A percentile compares a stretch with the other conserved stretches of the same genome.
phyloP scores from a whole-genome alignment of 1,140 invertebrate species.

The Euura saliciscinereae region DNA sequence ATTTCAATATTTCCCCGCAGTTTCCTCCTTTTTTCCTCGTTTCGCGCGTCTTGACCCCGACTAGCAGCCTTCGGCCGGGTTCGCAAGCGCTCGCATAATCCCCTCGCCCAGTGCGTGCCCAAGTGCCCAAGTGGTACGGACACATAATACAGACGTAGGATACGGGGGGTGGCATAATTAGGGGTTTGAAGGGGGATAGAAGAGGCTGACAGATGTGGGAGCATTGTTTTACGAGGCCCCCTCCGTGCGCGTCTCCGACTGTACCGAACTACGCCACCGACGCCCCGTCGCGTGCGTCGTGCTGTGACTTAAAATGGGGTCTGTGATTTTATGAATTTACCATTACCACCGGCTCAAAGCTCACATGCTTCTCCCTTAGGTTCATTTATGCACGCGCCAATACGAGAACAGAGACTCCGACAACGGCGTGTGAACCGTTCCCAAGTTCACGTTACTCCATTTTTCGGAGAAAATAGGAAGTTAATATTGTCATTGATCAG shows the following conservation, averaged over 20 bases:
- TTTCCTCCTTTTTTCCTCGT: not conserved
- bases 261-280: slow-evolving; percentile 18
- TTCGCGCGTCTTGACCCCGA: not conserved
- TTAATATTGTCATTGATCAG: too few relatives aligned
- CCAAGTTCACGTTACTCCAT: too few relatives aligned
- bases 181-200: slow-evolving; percentile 57
- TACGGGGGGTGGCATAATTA: slow-evolving; percentile 56
- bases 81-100: not conserved
- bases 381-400: slow-evolving; percentile 26
- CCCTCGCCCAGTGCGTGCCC: slow-evolving; percentile 37
- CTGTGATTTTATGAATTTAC: slow-evolving; percentile 48
- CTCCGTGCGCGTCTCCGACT: slow-evolving; percentile 24
- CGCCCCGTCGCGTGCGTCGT: slow-evolving; percentile 41
- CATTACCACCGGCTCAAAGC: slow-evolving; percentile 28
- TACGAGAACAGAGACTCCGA: too few relatives aligned
- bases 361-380: slow-evolving; percentile 31
- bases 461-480: too few relatives aligned
- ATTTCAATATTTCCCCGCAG: too few relatives aligned
- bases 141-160: slow-evolving; percentile 55
- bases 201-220: slow-evolving; percentile 64
- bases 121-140: slow-evolving; percentile 58
- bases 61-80: not conserved
- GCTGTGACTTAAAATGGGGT: slow-evolving; percentile 57
- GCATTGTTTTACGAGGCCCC: slow-evolving; percentile 61
- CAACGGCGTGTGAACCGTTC: too few relatives aligned